Base-by-base conservation (phyloP, 2,113 vertebrate species). In the Ammodytes marinus region DNA sequence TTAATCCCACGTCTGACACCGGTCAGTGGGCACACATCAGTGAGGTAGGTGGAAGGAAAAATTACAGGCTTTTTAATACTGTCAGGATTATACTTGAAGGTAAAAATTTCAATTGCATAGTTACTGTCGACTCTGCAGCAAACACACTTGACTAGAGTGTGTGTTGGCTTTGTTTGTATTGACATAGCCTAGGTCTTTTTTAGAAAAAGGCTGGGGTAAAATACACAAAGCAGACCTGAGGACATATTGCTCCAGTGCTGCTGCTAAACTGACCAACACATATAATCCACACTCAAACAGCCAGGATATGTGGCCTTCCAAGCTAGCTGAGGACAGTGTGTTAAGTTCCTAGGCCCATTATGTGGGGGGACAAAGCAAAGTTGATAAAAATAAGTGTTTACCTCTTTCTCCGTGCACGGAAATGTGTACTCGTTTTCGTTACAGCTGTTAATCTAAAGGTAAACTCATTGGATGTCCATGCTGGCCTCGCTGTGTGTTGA, bases 331-430 rank as follows among this genome's bases (percentile, higher is more conserved):
- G 47, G 67, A 81, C 71, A 80, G 69, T 75, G 58, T n/a, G 45
- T 81, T 77, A 17, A 70, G 58, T 83, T 80, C 64, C 27, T 73
- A 82, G 88, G 90, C 83, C 86, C 75, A 80, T 58, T 6, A 46
- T 58, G 69, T 39, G 63, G 39, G 3, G 1, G 4, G 19, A 43
- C 67, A 40, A 55, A 76, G 64, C 72, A 81, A 90, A 89, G 75
- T 90, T 89, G 85, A 86, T 68, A 80, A 65, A 58, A 79, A 80
- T n/a, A 88, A 82, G 84, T 91, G 77, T 86, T 92, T 94, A 94
- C 93, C 93, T 93, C 83, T 46, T 64, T 86, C 82, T 90, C 76
- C 82, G 84, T n/a, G 86, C 77, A 82, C 82, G 82, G 83, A 37
- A 58, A 63, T 86, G 2, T 79, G 84, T 85, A n/a, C 58, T 88